A percentile compares a stretch with the other conserved stretches of the same genome.
Conservation (phyloP, 2,797 vertebrate species). For the Anas flavirostris region DNA sequence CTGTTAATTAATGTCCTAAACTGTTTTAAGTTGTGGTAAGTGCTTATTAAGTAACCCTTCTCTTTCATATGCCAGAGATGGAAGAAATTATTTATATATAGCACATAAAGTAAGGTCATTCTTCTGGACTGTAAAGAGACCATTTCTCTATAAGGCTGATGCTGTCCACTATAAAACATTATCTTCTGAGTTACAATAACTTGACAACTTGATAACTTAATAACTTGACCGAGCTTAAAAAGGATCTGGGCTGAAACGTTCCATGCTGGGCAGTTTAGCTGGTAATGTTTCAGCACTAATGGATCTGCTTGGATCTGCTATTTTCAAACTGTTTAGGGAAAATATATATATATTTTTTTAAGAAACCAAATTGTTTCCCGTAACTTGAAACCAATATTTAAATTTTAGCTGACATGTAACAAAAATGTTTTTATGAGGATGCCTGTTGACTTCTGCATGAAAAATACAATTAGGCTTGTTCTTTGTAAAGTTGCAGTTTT, state of each 20-base stretch:
- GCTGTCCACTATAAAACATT: background rate
- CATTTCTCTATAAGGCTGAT: background rate
- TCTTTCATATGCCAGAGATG: background rate
- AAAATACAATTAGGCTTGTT: fast-evolving
- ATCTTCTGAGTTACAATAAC: background rate
- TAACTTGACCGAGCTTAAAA: background rate
- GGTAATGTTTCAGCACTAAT: background rate
- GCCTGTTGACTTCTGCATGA: background rate
- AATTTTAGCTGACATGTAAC: background rate
- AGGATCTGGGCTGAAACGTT: background rate
- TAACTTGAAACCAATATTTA: background rate
- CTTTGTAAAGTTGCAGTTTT: background rate
- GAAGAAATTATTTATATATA: background rate
- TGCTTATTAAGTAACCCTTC: background rate
- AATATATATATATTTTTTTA: background rate
- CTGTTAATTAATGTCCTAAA: background rate
- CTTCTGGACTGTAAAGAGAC: background rate
- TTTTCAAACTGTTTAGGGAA: background rate
- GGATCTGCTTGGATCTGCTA: no score
- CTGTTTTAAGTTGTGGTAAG: background rate
- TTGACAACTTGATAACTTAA: background rate
- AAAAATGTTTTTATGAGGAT: background rate
- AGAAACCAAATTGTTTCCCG: background rate
- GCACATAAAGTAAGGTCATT: background rate
- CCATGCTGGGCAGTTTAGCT: background rate